These are phyloP conservation scores for Zaprionus davidi DNA, from an alignment of 1,140 invertebrate genomes.

Conservation along the genomic window DNA sequence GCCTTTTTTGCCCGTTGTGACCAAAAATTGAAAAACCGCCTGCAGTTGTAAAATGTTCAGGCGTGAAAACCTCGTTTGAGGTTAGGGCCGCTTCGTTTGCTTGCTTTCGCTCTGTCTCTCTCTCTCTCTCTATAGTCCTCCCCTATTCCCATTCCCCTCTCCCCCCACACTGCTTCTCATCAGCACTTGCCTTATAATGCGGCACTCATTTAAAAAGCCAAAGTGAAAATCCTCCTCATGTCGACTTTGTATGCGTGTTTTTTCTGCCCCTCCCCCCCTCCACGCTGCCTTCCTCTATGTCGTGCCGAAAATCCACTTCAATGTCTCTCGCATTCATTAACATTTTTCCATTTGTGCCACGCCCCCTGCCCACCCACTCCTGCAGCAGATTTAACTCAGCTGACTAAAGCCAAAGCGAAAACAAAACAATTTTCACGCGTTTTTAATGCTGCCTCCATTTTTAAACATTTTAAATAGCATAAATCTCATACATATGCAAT, in stretches of 20 bases:
- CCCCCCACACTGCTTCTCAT: conserved; percentile 2
- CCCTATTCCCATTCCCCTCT: background rate
- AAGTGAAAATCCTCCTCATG: conserved; percentile 72
- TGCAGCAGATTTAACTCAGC: conserved; percentile 6
- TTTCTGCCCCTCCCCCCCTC: background rate
- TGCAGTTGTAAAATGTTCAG: conserved; percentile 82
- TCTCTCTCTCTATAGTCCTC: background rate
- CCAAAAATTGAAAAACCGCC: conserved; percentile 81
- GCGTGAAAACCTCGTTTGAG: conserved; percentile 79
- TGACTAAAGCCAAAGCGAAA: conserved; percentile 32
- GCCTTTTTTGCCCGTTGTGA: conserved; percentile 62
- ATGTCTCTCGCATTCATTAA: conserved; percentile 68
- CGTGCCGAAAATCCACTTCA: conserved; percentile 36
- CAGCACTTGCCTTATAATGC: conserved; percentile 34
- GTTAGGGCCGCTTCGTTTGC: conserved; percentile 39
- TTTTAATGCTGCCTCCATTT: conserved; percentile 69
- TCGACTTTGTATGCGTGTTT: conserved; percentile 38
- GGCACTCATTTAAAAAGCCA: conserved; percentile 72
- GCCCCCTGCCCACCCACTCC: background rate
- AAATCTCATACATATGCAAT: conserved; percentile 83
- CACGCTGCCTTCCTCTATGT: background rate
- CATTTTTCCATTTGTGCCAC: conserved; percentile 67
- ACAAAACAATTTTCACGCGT: conserved; percentile 73
- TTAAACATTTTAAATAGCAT: conserved; percentile 62
- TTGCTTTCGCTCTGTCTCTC: conserved; percentile 8